phyloP scores from a whole-genome alignment of 37 sponge, comb jelly and placozoan species.

The Tethya wilhelma region DNA sequence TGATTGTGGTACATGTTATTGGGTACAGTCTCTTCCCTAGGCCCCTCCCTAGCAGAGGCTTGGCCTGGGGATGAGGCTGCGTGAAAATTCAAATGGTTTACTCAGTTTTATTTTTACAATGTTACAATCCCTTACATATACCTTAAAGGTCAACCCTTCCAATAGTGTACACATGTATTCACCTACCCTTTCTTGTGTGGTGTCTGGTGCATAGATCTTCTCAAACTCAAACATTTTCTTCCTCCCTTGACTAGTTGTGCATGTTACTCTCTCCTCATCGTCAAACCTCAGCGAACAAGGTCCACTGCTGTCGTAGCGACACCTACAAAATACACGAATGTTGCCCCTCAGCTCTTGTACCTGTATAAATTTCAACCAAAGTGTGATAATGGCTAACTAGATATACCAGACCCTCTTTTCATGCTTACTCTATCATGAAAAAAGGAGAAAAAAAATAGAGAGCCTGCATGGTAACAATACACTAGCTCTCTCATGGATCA shows the following conservation, averaged over 20 bases:
- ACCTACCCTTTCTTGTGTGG: slow-evolving; percentile 78
- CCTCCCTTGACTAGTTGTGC: slow-evolving; percentile 62
- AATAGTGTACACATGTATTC: too few relatives aligned
- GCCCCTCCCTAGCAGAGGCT: too few relatives aligned
- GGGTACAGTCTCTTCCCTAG: too few relatives aligned
- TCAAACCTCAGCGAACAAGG: slow-evolving; percentile 42
- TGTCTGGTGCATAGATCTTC: slow-evolving; percentile 56
- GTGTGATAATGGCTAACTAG: not conserved
- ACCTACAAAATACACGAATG: slow-evolving; percentile 87
- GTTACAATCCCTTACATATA: not conserved
- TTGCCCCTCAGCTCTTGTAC: slow-evolving; percentile 82
- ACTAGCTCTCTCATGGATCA: too few relatives aligned
- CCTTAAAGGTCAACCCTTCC: not conserved
- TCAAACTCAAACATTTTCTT: slow-evolving; percentile 81
- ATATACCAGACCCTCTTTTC: not conserved
- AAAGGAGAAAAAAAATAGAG: not conserved
- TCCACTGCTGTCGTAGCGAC: slow-evolving; percentile 68
- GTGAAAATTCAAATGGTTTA: too few relatives aligned
- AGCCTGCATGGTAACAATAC: not conserved
- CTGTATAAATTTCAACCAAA: slow-evolving; percentile 22
- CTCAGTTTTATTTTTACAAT: not conserved
- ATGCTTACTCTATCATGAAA: not conserved
- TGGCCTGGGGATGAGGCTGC: too few relatives aligned
- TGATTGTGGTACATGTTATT: too few relatives aligned
- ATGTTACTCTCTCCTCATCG: slow-evolving; percentile 24